A percentile compares a stretch with the other conserved stretches of the same genome.
phyloP scores from a whole-genome alignment of 2,888 invertebrate species.

The Abrostola tripartita region DNA sequence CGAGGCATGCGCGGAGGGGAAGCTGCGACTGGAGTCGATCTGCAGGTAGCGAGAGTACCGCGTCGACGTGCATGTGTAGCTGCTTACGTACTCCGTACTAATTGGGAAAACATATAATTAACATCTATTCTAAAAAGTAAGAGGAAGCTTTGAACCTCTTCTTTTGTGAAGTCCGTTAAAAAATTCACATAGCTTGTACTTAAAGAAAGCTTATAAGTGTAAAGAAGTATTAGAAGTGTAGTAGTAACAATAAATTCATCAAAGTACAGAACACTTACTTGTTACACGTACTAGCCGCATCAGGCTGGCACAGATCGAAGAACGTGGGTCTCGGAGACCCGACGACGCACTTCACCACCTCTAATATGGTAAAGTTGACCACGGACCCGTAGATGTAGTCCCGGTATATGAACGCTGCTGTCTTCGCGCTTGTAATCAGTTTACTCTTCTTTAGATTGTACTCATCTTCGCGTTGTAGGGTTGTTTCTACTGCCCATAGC shows the following conservation, averaged over 20 bases:
- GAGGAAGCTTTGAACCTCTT: background rate
- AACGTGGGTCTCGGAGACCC: conserved; percentile 93
- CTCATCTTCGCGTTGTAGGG: conserved; percentile 77
- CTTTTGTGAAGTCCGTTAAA: background rate
- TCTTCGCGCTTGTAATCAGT: conserved; percentile 72
- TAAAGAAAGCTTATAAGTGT: too few species aligned
- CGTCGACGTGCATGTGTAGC: conserved; percentile 90
- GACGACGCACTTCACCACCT: conserved; percentile 90
- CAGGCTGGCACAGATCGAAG: conserved; percentile 91
- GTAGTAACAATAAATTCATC: background rate
- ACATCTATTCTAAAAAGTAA: background rate
- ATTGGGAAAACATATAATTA: conserved; percentile 19
- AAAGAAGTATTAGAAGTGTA: too few species aligned
- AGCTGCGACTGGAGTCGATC: conserved; percentile 90
- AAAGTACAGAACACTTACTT: conserved; percentile 68
- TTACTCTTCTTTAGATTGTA: conserved; percentile 82
- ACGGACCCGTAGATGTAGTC: conserved; percentile 90
- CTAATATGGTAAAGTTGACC: conserved; percentile 89
- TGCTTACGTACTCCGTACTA: conserved; percentile 88
- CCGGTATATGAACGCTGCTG: conserved; percentile 85
- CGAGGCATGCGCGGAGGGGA: conserved; percentile 94
- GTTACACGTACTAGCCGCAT: conserved; percentile 90
- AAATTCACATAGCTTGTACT: background rate
- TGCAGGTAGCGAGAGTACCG: conserved; percentile 87
- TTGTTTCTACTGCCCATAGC: conserved; percentile 84